A percentile compares a stretch with the other conserved stretches of the same genome.
Conservation (phyloP, 2,888 invertebrate species). For the Cryptus viduatorius region DNA sequence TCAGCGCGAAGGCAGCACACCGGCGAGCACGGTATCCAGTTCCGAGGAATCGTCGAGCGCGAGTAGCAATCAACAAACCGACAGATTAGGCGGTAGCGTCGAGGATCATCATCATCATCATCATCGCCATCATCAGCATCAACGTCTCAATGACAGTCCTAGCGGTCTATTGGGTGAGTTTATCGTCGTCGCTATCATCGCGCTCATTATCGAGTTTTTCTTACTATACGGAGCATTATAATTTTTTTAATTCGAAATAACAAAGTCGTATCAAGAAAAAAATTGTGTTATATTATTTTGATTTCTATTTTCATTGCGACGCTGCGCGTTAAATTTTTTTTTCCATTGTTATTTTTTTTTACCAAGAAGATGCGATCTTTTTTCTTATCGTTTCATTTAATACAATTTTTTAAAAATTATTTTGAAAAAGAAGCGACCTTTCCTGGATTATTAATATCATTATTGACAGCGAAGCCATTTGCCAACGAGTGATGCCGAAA, state of each 20-base stretch:
- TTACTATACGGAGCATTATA: neutral
- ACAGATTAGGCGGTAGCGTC: conserved; percentile 75
- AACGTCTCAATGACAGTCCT: conserved; percentile 75
- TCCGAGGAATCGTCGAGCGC: conserved; percentile 79
- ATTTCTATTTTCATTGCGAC: conserved; percentile 56
- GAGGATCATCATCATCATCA: conserved; percentile 60
- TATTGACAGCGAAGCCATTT: conserved; percentile 24
- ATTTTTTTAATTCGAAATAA: neutral
- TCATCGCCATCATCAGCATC: conserved; percentile 11
- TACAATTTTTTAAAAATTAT: conserved; percentile 16
- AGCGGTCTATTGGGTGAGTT: conserved; percentile 81
- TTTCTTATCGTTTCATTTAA: conserved; percentile 36
- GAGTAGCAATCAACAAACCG: conserved; percentile 76
- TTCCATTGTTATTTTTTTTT: conserved; percentile 45
- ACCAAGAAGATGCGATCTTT: neutral
- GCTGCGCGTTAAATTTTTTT: conserved; percentile 63
- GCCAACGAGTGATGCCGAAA: conserved; percentile 62
- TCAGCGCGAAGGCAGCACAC: conserved; percentile 82
- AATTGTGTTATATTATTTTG: conserved; percentile 1
- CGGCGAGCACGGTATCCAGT: conserved; percentile 83
- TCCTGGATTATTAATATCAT: conserved; percentile 49
- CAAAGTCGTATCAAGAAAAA: conserved; percentile 15
- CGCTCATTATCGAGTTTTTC: conserved; percentile 68
- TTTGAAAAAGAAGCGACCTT: conserved; percentile 37
- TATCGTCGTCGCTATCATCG: conserved; percentile 69